These are phyloP conservation scores for Nasua narica DNA, from an alignment of 2,797 vertebrate species.

Conservation along the genomic window DNA sequence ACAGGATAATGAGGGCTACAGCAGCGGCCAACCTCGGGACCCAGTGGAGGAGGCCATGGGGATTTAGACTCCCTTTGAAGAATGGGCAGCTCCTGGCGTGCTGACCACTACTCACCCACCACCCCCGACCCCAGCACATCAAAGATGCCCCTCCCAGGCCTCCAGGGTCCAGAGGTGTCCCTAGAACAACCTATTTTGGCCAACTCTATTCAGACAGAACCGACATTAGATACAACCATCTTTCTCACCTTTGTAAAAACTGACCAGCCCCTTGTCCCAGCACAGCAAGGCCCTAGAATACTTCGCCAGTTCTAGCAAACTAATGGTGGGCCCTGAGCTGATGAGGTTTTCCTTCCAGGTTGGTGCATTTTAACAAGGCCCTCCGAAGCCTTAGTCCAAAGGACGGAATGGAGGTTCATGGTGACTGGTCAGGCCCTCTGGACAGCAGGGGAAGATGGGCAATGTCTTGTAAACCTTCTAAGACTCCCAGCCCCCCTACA, in stretches of 20 bases:
- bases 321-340: neutral
- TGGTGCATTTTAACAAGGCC: neutral
- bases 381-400: neutral
- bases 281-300: neutral
- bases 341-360: neutral
- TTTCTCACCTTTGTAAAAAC: neutral
- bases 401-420: neutral
- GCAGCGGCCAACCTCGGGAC: neutral
- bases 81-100: accelerated
- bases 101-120: neutral
- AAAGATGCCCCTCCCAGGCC: neutral
- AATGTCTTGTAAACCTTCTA: neutral
- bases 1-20: too few species aligned
- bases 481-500: neutral
- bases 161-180: neutral
- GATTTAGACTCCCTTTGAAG: neutral
- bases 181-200: neutral
- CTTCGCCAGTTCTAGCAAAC: neutral
- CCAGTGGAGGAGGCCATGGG: neutral
- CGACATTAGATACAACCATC: neutral
- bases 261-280: neutral
- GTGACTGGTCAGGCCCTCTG: neutral
- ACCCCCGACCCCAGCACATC: too few species aligned
- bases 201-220: neutral
- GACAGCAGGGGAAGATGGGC: neutral